A percentile compares a stretch with the other conserved stretches of the same genome.
Conservation (phyloP, 2,888 invertebrate species). For the Drosophila peninsularis region DNA sequence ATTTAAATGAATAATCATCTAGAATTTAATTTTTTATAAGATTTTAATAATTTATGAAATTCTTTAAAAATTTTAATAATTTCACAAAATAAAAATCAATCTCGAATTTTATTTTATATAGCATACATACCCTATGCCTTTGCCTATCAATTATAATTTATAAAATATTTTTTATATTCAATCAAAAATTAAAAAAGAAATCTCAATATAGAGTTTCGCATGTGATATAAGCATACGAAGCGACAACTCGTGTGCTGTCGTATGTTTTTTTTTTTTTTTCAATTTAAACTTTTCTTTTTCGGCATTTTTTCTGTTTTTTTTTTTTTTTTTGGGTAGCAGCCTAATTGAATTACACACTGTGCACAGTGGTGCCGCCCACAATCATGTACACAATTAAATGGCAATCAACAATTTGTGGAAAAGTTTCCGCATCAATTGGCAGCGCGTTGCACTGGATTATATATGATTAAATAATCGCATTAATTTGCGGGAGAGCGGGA, state of each 20-base stretch:
- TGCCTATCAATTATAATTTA: too few species aligned
- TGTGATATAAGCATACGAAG: background rate
- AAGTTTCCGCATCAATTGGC: slow-evolving; percentile 40
- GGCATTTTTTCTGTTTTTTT: background rate
- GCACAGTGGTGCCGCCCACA: slow-evolving; percentile 24
- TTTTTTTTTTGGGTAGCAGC: background rate
- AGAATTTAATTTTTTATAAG: too few species aligned
- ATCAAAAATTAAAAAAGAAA: background rate
- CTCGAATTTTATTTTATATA: too few species aligned
- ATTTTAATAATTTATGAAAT: too few species aligned
- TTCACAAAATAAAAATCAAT: too few species aligned
- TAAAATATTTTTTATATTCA: too few species aligned
- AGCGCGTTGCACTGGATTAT: slow-evolving; percentile 31
- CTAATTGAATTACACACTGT: slow-evolving; percentile 28
- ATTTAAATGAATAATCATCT: too few species aligned
- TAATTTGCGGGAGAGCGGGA: slow-evolving; percentile 18
- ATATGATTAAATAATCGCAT: slow-evolving; percentile 41
- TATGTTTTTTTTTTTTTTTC: background rate
- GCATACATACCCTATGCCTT: too few species aligned
- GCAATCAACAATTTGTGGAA: slow-evolving; percentile 40
- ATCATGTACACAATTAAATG: slow-evolving; percentile 50
- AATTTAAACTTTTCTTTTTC: slow-evolving; percentile 16
- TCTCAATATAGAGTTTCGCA: background rate
- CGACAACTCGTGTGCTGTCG: background rate
- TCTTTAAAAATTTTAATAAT: too few species aligned